Percentiles rank a stretch among this genome's conserved stretches.
phyloP scores from a whole-genome alignment of 2,113 vertebrate genomes.

The Menura novaehollandiae region DNA sequence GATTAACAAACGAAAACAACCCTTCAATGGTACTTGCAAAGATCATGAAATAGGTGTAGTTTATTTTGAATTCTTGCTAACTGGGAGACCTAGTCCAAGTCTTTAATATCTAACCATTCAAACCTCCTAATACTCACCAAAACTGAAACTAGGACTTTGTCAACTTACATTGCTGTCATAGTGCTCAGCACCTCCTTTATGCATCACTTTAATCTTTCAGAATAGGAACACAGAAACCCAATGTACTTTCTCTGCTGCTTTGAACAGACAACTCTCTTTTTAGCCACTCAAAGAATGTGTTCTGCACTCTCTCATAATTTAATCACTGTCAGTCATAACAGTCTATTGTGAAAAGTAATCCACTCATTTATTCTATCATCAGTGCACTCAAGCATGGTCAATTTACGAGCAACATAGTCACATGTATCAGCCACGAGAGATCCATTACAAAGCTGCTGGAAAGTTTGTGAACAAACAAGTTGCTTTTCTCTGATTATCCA shows the following conservation, averaged over 20 bases:
- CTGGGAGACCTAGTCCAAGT: not conserved
- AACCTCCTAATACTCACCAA: not conserved
- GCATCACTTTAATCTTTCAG: not conserved
- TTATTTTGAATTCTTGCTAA: not conserved
- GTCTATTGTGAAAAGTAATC: constrained; percentile 65
- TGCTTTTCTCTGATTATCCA: constrained; percentile 26
- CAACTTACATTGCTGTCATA: not conserved
- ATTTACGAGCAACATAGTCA: constrained; percentile 36
- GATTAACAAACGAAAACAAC: not conserved
- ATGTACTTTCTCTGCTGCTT: constrained; percentile 30
- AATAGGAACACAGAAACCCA: not conserved
- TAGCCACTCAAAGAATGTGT: constrained; percentile 13
- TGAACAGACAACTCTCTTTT: constrained; percentile 11
- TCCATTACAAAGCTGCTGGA: constrained; percentile 3
- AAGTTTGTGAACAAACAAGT: constrained; percentile 16
- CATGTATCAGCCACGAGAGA: constrained; percentile 39
- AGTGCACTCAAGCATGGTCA: constrained; percentile 54
- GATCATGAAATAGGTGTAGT: not conserved
- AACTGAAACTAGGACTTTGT: not conserved
- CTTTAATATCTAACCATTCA: not conserved
- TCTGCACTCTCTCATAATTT: constrained; percentile 35
- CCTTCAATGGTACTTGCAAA: not conserved
- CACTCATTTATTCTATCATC: constrained; percentile 61
- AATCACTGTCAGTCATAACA: constrained; percentile 57
- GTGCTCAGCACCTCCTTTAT: not conserved